Conservation (phyloP, 2,888 invertebrate genomes). For the Pheosia gnoma region DNA sequence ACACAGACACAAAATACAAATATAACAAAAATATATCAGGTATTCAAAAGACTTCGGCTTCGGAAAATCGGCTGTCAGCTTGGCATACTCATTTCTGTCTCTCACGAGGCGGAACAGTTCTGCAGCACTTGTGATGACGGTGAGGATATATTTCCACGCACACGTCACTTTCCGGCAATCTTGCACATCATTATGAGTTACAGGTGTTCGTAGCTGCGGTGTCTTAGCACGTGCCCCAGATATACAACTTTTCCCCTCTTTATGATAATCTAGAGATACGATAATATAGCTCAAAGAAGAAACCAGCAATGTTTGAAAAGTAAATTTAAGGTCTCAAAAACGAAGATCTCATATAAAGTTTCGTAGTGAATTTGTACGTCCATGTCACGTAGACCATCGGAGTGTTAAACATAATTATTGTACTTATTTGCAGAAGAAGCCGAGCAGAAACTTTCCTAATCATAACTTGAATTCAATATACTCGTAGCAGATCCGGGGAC, state of each 20-base stretch:
- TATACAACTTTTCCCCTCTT: no score
- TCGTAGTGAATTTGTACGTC: neutral
- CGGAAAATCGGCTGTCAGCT: no score
- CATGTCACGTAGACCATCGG: slow-evolving; percentile 24
- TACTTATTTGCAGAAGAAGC: slow-evolving; percentile 44
- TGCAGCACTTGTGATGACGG: no score
- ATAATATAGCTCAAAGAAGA: neutral
- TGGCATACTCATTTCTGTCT: no score
- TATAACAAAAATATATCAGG: no score
- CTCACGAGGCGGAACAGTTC: no score
- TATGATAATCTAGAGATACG: neutral
- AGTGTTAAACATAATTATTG: slow-evolving; percentile 37
- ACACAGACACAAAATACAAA: neutral
- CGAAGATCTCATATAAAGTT: neutral
- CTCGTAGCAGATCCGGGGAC: slow-evolving; percentile 48
- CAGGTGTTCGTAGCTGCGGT: no score
- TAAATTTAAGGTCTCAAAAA: neutral
- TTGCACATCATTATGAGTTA: no score
- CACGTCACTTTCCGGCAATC: no score
- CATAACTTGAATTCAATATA: slow-evolving; percentile 72
- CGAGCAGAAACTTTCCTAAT: slow-evolving; percentile 61
- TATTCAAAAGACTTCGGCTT: no score
- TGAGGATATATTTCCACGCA: no score
- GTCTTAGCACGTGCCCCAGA: no score
- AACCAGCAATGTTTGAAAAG: neutral